These are phyloP conservation scores for Caerostris darwini DNA, from an alignment of 1,140 invertebrate genomes.

Conservation along the genomic window DNA sequence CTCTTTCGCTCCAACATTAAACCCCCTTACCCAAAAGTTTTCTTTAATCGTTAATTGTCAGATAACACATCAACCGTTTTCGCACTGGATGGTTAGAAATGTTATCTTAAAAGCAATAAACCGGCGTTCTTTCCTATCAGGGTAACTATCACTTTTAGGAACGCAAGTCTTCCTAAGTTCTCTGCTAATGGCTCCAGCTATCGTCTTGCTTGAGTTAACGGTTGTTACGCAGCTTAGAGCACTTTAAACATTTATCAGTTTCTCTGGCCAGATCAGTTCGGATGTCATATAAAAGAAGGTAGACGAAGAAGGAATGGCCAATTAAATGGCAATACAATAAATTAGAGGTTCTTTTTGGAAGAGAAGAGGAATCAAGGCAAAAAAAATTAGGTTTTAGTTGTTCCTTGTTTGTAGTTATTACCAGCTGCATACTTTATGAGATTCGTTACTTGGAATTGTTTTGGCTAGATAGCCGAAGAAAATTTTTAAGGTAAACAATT, in stretches of 20 bases:
- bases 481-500: no score
- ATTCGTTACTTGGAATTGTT: neutral
- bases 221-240: neutral
- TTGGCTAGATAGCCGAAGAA: neutral
- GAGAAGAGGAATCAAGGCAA: neutral
- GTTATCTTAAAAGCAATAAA: slow-evolving; percentile 40
- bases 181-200: neutral
- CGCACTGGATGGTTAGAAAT: neutral
- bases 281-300: neutral
- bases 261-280: neutral
- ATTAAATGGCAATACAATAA: slow-evolving; percentile 11
- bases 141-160: slow-evolving; percentile 9
- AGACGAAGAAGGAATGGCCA: neutral
- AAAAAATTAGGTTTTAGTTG: neutral
- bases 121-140: neutral
- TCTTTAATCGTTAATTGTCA: slow-evolving; percentile 23
- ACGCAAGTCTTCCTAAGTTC: neutral
- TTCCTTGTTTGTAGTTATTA: slow-evolving; percentile 16
- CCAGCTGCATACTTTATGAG: neutral
- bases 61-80: neutral
- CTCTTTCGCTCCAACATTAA: neutral
- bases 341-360: neutral
- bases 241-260: slow-evolving; percentile 44
- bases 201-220: slow-evolving; percentile 26
- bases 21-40: neutral